phyloP scores from a whole-genome alignment of 1,140 invertebrate species.

The Paracyclopina nana region DNA sequence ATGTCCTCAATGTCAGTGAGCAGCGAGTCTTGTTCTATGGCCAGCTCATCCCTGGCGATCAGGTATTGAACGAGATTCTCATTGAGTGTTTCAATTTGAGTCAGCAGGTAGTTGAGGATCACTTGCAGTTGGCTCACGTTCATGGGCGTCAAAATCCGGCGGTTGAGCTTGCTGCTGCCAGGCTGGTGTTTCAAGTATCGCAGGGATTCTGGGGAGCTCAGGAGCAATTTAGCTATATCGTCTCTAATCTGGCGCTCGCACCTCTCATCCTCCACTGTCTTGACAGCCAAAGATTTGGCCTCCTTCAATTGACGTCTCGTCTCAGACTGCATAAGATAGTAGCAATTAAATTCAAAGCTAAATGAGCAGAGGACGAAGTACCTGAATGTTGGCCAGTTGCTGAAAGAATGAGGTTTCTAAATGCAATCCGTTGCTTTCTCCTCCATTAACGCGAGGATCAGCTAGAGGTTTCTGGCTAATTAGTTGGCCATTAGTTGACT shows the following conservation, averaged over 20 bases:
- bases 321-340: constrained; percentile 2
- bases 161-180: constrained; percentile 37
- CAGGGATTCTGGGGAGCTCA: not conserved
- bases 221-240: too few species aligned
- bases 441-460: too few species aligned
- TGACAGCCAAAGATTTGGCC: not conserved
- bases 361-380: not conserved
- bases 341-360: not conserved
- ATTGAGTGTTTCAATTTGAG: constrained; percentile 75
- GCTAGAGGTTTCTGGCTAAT: too few species aligned
- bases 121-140: constrained; percentile 86
- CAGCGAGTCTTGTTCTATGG: constrained; percentile 94
- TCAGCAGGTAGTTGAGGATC: constrained; percentile 78
- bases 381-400: not conserved
- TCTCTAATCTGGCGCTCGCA: too few species aligned
- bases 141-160: constrained; percentile 68
- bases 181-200: not conserved
- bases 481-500: too few species aligned
- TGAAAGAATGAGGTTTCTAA: not conserved
- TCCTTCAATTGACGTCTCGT: not conserved
- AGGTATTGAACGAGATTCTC: constrained; percentile 65
- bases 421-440: too few species aligned
- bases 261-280: not conserved
- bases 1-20: constrained; percentile 89
- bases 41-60: constrained; percentile 71